phyloP scores from a whole-genome alignment of 2,888 invertebrate species.

The Lasioglossum malachurum region DNA sequence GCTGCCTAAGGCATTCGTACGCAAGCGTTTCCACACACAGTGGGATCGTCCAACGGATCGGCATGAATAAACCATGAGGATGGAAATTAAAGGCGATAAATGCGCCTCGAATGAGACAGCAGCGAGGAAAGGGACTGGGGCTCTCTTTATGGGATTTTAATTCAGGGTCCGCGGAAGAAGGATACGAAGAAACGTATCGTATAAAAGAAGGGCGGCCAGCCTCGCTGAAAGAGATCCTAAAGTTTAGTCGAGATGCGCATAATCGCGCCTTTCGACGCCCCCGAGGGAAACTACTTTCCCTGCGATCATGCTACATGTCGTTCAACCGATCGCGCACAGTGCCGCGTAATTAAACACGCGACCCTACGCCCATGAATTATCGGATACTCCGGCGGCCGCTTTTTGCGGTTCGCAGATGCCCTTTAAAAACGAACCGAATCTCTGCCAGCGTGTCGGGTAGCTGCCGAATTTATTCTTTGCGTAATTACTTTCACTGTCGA shows the following conservation, averaged over 20 bases:
- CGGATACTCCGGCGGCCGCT: background rate
- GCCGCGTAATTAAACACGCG: conserved; percentile 46
- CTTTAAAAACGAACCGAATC: background rate
- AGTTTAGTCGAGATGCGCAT: conserved; percentile 41
- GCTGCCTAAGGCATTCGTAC: conserved; percentile 8
- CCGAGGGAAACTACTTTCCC: background rate
- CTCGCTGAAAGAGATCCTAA: conserved; percentile 21
- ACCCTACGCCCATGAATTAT: background rate
- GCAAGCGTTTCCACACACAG: conserved; percentile 58
- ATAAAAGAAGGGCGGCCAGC: conserved; percentile 17
- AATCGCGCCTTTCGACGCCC: conserved; percentile 31
- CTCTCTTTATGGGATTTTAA: conserved; percentile 81
- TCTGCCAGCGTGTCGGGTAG: background rate
- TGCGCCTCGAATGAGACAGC: conserved; percentile 79
- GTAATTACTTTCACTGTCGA: too few relatives aligned
- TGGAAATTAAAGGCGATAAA: conserved; percentile 84
- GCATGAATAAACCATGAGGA: conserved; percentile 83
- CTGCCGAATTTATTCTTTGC: background rate
- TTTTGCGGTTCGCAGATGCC: background rate
- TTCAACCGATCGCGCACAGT: conserved; percentile 34
- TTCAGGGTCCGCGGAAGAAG: conserved; percentile 72
- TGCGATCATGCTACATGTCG: conserved; percentile 7
- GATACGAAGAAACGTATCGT: conserved; percentile 52
- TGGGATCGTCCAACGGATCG: conserved; percentile 63
- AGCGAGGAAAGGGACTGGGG: conserved; percentile 70